Evolutionary conservation across 1,140 invertebrate species (phyloP).

Genomic region (Polyergus mexicanus): DNA sequence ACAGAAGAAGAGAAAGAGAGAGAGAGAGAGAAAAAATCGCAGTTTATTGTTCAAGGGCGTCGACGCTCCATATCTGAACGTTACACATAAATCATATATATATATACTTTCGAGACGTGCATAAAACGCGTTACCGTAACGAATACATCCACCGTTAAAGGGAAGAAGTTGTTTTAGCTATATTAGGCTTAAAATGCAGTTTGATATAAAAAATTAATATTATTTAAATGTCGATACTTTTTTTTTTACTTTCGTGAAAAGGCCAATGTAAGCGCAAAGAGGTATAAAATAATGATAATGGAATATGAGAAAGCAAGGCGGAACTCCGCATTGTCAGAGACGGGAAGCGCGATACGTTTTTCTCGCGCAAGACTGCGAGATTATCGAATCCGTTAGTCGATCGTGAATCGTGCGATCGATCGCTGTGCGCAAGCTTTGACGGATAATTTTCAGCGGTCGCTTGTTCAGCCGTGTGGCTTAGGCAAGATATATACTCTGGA

Average conservation of each 20-base stretch:
- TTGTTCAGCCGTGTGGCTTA: not conserved
- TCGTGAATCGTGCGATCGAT: conserved; percentile 23
- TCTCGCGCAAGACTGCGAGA: not conserved
- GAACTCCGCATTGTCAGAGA: conserved; percentile 13
- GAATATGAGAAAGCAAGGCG: not conserved
- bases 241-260: not conserved
- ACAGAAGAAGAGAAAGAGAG: conserved; percentile 12
- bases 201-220: not conserved
- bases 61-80: conserved; percentile 57
- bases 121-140: conserved; percentile 71
- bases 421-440: conserved; percentile 1
- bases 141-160: conserved; percentile 73
- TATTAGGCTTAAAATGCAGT: not conserved
- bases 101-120: conserved; percentile 66
- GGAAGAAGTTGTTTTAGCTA: conserved; percentile 16
- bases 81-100: conserved; percentile 69
- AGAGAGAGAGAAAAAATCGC: conserved; percentile 7
- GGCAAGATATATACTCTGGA: not conserved
- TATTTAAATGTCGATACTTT: not conserved
- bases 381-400: conserved; percentile 49
- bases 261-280: not conserved
- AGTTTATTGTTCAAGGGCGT: conserved; percentile 75
- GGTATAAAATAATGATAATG: not conserved
- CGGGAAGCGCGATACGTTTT: conserved; percentile 2
- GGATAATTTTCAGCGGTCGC: conserved; percentile 21